phyloP scores from a whole-genome alignment of 1,140 invertebrate species.

The Cepaea nemoralis region DNA sequence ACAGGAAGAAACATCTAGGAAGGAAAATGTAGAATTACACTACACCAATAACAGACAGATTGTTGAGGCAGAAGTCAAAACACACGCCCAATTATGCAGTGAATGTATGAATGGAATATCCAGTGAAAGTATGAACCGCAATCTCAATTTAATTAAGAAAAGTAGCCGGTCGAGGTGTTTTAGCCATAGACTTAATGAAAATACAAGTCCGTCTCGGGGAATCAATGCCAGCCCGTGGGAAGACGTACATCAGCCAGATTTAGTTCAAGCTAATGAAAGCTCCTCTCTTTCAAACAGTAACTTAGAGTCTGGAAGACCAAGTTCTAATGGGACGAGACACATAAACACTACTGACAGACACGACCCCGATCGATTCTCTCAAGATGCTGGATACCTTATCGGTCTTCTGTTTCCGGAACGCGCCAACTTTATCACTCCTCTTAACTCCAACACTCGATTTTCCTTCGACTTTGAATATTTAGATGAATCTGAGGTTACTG shows the following conservation, averaged over 20 bases:
- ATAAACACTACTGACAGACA: background rate
- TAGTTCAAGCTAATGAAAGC: background rate
- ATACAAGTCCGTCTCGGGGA: background rate
- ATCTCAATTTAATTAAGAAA: background rate
- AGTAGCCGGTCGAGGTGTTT: background rate
- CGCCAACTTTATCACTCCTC: background rate
- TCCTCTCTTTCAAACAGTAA: background rate
- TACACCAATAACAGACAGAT: background rate
- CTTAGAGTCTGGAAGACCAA: background rate
- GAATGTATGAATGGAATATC: background rate
- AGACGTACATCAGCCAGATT: background rate
- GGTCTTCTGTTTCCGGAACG: background rate
- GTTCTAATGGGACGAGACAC: background rate
- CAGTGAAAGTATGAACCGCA: background rate
- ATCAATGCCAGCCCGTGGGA: background rate
- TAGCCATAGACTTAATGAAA: background rate
- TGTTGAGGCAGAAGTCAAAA: background rate
- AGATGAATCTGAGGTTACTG: background rate
- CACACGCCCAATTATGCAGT: background rate
- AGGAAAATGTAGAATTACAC: background rate
- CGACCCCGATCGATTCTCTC: background rate
- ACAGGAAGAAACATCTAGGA: background rate
- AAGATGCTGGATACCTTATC: background rate
- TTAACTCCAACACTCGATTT: background rate
- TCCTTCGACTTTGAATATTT: background rate